phyloP scores from a whole-genome alignment of 2,888 invertebrate genomes.

The Ischnura elegans region DNA sequence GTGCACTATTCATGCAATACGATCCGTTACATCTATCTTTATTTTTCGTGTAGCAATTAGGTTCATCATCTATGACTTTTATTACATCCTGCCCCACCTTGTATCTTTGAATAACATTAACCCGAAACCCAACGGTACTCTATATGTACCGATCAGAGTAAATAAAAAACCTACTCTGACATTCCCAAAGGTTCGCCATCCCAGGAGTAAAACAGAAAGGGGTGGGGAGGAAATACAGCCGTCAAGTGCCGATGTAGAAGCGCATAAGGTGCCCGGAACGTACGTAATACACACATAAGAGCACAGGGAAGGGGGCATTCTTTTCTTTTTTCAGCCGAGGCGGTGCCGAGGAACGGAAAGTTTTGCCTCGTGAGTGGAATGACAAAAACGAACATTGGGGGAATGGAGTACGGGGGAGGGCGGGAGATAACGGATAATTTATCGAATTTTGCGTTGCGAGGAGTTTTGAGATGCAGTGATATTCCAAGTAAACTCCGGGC shows the following conservation, averaged over 20 bases:
- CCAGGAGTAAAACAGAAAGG: neutral
- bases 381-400: neutral
- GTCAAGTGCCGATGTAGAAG: constrained; percentile 45
- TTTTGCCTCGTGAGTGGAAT: constrained; percentile 45
- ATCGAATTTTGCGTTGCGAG: constrained; percentile 43
- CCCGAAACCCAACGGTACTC: too few species aligned
- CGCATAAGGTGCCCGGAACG: neutral
- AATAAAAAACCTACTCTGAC: too few species aligned
- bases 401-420: too few species aligned
- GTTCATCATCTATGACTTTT: too few species aligned
- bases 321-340: neutral
- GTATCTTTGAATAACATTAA: too few species aligned
- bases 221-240: neutral
- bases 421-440: constrained; percentile 44
- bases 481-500: constrained; percentile 2
- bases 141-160: too few species aligned
- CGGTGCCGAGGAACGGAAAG: constrained; percentile 37
- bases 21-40: too few species aligned
- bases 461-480: constrained; percentile 22
- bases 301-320: constrained; percentile 27
- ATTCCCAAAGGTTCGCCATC: too few species aligned
- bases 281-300: neutral
- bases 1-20: too few species aligned
- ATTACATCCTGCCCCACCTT: too few species aligned
- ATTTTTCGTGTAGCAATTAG: too few species aligned